Evolutionary conservation across 2,888 invertebrate genomes (phyloP).

Genomic region (Torymus aiolomorphi): DNA sequence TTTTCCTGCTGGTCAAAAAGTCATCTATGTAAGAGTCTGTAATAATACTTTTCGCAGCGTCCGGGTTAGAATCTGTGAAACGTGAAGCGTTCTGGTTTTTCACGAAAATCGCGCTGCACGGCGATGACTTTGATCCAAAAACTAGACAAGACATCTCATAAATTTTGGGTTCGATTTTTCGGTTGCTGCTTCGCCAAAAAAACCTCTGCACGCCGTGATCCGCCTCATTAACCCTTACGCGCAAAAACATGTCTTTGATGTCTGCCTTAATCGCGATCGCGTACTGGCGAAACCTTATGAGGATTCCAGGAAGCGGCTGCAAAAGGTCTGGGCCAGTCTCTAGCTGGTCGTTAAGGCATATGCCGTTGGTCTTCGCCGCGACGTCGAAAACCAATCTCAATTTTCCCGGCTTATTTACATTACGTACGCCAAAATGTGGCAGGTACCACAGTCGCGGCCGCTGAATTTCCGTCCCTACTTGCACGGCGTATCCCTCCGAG

Average conservation of each 20-base stretch:
- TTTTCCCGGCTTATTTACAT: no score
- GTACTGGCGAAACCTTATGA: constrained; percentile 10
- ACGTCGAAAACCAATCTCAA: no score
- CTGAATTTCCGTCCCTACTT: background rate
- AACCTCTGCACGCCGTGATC: constrained; percentile 14
- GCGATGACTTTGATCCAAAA: constrained; percentile 58
- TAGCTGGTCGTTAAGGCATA: no score
- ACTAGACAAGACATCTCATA: constrained; percentile 62
- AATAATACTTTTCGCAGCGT: constrained; percentile 61
- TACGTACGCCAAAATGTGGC: constrained; percentile 5
- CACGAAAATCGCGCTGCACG: constrained; percentile 57
- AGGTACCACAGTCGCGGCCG: constrained; percentile 36
- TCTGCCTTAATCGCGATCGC: constrained; percentile 71
- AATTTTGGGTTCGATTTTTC: background rate
- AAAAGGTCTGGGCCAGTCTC: no score
- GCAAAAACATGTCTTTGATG: no score
- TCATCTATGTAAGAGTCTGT: constrained; percentile 64
- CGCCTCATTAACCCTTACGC: constrained; percentile 82
- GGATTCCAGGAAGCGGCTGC: constrained; percentile 15
- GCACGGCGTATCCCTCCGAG: no score
- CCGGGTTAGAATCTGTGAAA: constrained; percentile 54
- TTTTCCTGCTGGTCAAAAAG: constrained; percentile 55
- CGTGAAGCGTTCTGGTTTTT: constrained; percentile 62
- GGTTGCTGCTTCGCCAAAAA: background rate
- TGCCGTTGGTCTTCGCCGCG: no score